Percentiles rank a stretch among this genome's conserved stretches.
Evolutionary conservation across 2,113 vertebrate genomes (phyloP).

Genomic region (Montifringilla adamsi): DNA sequence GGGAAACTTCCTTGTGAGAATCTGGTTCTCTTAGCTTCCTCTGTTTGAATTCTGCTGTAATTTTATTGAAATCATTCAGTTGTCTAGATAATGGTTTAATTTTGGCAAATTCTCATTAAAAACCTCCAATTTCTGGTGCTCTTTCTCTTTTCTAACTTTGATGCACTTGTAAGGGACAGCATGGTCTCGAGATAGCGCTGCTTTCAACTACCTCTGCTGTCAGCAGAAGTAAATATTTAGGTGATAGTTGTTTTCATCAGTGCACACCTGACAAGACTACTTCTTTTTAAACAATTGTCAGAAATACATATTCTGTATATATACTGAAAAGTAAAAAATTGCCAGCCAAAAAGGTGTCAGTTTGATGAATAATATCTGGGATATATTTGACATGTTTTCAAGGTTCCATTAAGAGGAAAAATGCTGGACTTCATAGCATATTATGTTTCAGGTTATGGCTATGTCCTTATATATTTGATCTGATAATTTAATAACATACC

Average conservation of each 20-base stretch:
- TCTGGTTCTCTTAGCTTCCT: not conserved
- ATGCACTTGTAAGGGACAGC: not conserved
- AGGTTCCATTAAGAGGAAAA: not conserved
- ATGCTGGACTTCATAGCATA: not conserved
- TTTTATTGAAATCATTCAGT: not conserved
- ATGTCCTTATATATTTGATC: not conserved
- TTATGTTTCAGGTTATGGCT: not conserved
- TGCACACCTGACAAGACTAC: not conserved
- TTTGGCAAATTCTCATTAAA: not conserved
- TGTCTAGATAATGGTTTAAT: not conserved
- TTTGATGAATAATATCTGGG: not conserved
- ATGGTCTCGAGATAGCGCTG: accelerated
- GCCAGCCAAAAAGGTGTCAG: not conserved
- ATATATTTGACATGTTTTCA: not conserved
- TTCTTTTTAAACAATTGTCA: not conserved
- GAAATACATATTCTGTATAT: not conserved
- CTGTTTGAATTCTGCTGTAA: not conserved
- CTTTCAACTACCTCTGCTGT: not conserved
- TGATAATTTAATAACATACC: not conserved
- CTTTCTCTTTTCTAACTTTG: not conserved
- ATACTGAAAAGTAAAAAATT: not conserved
- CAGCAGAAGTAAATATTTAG: not conserved
- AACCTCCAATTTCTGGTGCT: not conserved
- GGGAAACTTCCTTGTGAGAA: not conserved
- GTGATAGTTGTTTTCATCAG: not conserved